Conservation (phyloP, 1,140 invertebrate species). For the Pseudoatta argentina region DNA sequence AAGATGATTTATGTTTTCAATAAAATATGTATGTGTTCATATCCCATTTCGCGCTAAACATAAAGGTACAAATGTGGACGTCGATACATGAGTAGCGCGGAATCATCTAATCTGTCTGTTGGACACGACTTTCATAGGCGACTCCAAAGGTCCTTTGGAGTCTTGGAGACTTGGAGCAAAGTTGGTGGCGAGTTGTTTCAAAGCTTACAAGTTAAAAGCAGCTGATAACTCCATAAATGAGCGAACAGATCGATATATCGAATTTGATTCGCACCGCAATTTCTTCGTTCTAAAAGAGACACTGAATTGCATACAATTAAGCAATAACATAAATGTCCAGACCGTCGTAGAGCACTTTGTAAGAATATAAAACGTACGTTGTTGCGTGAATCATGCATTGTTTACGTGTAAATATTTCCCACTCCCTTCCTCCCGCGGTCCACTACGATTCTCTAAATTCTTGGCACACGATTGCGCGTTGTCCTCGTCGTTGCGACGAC, state of each 20-base stretch:
- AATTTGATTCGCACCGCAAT: neutral
- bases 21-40: too few relatives aligned
- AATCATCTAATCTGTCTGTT: neutral
- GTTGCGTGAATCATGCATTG: neutral
- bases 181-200: neutral
- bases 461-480: conserved; percentile 1
- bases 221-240: neutral
- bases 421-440: too few relatives aligned
- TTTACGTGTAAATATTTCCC: neutral
- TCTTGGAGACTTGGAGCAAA: neutral
- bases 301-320: neutral
- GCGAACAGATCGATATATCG: too few relatives aligned
- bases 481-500: conserved; percentile 13
- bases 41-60: neutral
- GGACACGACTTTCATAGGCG: neutral
- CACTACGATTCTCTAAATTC: neutral
- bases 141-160: too few relatives aligned
- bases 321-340: conserved; percentile 13
- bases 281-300: neutral
- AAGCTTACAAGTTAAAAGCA: neutral
- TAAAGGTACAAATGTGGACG: neutral
- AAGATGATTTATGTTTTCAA: neutral
- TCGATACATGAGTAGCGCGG: neutral
- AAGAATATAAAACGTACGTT: neutral
- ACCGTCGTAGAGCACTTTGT: neutral